Conservation (phyloP, 2,113 vertebrate species). For the Phalacrocorax aristotelis region DNA sequence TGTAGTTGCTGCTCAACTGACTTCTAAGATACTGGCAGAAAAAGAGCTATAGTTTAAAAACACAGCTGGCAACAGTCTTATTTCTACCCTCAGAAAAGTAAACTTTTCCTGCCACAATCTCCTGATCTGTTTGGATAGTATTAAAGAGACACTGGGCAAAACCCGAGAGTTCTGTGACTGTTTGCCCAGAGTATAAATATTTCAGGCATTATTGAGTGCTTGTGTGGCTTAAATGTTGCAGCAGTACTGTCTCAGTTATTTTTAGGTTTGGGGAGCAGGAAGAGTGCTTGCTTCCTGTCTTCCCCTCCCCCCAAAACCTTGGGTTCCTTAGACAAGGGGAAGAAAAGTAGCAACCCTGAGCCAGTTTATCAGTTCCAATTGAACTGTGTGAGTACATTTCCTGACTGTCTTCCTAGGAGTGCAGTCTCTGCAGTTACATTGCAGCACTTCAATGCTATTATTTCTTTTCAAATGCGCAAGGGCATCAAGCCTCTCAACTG, state of each 20-base stretch:
- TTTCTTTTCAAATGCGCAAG: not conserved
- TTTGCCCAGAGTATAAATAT: slow-evolving; percentile 32
- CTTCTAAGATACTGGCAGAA: not conserved
- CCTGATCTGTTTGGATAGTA: slow-evolving; percentile 20
- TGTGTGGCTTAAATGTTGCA: not conserved
- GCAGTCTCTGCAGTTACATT: not conserved
- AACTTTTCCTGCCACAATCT: not conserved
- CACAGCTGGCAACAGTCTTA: not conserved
- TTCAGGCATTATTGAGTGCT: not conserved
- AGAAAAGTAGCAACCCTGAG: not conserved
- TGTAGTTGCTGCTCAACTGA: not conserved
- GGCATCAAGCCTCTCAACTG: not conserved
- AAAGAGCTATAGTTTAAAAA: not conserved
- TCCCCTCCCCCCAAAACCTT: not conserved
- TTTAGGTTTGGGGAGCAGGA: slow-evolving; percentile 35
- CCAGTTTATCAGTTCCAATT: not conserved
- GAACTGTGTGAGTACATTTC: accelerated
- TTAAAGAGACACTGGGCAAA: not conserved
- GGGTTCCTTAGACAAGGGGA: not conserved
- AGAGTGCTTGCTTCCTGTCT: not conserved
- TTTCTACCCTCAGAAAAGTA: not conserved
- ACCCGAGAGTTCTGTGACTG: not conserved
- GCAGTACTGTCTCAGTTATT: not conserved
- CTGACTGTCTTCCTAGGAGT: not conserved
- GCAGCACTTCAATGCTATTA: not conserved